These are phyloP conservation scores for Oncorhynchus kisutch DNA, from an alignment of 2,113 vertebrate genomes.

Conservation along the genomic window DNA sequence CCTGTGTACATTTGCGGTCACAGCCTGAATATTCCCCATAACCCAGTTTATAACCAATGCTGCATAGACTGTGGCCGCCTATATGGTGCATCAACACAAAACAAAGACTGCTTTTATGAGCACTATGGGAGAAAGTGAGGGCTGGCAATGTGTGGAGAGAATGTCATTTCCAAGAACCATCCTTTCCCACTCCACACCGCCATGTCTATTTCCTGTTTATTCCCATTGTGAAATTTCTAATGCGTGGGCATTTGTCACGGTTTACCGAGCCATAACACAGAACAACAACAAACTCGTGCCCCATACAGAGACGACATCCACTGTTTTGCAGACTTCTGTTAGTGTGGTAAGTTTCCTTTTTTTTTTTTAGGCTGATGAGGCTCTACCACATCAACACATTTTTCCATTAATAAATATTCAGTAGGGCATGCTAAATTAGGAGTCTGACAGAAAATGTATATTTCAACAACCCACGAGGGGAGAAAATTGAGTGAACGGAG, in stretches of 20 bases:
- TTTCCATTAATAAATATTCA: too few relatives aligned
- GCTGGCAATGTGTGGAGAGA: slow-evolving; percentile 68
- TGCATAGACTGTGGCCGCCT: slow-evolving; percentile 68
- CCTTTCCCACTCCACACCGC: slow-evolving; percentile 68
- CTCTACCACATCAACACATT: too few relatives aligned
- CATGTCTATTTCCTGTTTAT: slow-evolving; percentile 79
- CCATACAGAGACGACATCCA: slow-evolving; percentile 39
- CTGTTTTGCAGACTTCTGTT: slow-evolving; percentile 62
- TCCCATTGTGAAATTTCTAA: slow-evolving; percentile 78
- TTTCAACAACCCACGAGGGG: not conserved
- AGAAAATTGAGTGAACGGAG: not conserved
- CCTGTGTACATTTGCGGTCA: slow-evolving; percentile 58
- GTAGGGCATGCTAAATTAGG: too few relatives aligned
- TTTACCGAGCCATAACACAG: slow-evolving; percentile 74
- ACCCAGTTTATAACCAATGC: slow-evolving; percentile 72
- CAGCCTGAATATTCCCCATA: slow-evolving; percentile 68
- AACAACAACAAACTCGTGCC: slow-evolving; percentile 65
- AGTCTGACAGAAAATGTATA: too few relatives aligned
- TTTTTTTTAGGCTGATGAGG: slow-evolving; percentile 25
- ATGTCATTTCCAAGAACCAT: slow-evolving; percentile 76
- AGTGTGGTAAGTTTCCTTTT: slow-evolving; percentile 34
- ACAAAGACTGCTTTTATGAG: slow-evolving; percentile 70
- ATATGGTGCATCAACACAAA: slow-evolving; percentile 70
- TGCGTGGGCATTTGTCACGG: slow-evolving; percentile 78
- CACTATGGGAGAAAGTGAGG: slow-evolving; percentile 49